Conservation (phyloP, 2,888 invertebrate genomes). For the Salticus scenicus region DNA sequence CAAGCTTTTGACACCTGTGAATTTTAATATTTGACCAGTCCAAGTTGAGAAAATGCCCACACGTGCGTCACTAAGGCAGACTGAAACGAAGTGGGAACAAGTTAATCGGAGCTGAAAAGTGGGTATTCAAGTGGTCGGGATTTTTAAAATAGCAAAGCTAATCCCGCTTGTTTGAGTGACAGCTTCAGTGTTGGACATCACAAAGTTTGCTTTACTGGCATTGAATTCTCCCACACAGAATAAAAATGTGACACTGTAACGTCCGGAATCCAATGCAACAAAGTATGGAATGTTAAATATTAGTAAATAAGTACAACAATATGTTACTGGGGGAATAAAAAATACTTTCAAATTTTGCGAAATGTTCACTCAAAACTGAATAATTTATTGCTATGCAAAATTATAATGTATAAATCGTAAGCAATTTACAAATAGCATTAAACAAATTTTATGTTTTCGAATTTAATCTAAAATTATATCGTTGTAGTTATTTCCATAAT, state of each 20-base stretch:
- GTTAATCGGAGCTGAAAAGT: constrained; percentile 68
- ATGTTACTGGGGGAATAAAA: background rate
- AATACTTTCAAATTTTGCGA: too few relatives aligned
- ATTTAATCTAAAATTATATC: too few relatives aligned
- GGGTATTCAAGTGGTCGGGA: constrained; percentile 46
- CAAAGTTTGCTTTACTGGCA: constrained; percentile 54
- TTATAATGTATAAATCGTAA: too few relatives aligned
- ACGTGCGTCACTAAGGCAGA: constrained; percentile 47
- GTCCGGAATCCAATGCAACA: constrained; percentile 6
- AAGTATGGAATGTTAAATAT: constrained; percentile 17
- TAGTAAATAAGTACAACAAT: background rate
- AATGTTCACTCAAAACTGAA: too few relatives aligned
- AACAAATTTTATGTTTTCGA: too few relatives aligned
- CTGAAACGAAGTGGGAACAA: constrained; percentile 46
- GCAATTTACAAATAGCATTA: too few relatives aligned
- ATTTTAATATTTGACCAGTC: background rate
- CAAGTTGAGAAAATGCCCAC: constrained; percentile 40
- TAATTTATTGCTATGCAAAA: too few relatives aligned
- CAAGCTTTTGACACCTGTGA: constrained; percentile 21
- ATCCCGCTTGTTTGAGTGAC: constrained; percentile 59
- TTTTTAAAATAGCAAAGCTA: constrained; percentile 38
- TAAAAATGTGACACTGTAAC: constrained; percentile 30
- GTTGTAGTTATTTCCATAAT: too few relatives aligned
- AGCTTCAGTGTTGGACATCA: constrained; percentile 51
- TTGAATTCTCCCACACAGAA: constrained; percentile 15